phyloP scores from a whole-genome alignment of 2,888 invertebrate genomes.

The Stenodema calcarata region DNA sequence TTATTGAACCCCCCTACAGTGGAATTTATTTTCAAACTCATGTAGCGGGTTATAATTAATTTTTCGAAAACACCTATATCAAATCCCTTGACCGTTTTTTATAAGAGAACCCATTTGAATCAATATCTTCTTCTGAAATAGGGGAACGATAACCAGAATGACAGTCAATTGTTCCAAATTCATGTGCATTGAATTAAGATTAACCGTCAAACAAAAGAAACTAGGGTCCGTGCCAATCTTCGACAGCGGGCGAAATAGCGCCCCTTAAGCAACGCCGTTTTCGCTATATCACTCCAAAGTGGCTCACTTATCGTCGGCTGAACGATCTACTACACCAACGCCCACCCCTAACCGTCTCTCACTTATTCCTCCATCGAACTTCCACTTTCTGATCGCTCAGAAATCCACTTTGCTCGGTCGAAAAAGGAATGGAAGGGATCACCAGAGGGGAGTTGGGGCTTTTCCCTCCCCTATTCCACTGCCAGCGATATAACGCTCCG shows the following conservation, averaged over 20 bases:
- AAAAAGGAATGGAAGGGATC: neutral
- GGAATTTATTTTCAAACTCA: no score
- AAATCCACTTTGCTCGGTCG: conserved; percentile 31
- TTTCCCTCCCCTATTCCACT: neutral
- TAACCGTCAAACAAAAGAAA: neutral
- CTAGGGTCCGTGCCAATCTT: conserved; percentile 15
- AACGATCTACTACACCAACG: conserved; percentile 3
- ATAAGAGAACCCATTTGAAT: neutral
- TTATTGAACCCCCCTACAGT: no score
- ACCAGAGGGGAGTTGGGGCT: neutral
- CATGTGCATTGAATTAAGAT: conserved; percentile 7
- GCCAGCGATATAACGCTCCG: conserved; percentile 31
- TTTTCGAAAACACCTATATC: no score
- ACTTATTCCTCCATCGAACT: conserved; percentile 34
- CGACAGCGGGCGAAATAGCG: neutral
- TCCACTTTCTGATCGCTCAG: conserved; percentile 35
- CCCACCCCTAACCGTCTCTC: neutral
- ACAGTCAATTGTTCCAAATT: neutral
- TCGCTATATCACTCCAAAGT: conserved; percentile 30
- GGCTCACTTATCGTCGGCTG: conserved; percentile 27
- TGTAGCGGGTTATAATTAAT: no score
- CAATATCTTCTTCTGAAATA: neutral
- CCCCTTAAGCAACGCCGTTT: neutral
- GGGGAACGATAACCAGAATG: neutral
- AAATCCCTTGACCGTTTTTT: neutral